These are phyloP conservation scores for Willowsia nigromaculata DNA, from an alignment of 2,888 invertebrate genomes.

Conservation along the genomic window DNA sequence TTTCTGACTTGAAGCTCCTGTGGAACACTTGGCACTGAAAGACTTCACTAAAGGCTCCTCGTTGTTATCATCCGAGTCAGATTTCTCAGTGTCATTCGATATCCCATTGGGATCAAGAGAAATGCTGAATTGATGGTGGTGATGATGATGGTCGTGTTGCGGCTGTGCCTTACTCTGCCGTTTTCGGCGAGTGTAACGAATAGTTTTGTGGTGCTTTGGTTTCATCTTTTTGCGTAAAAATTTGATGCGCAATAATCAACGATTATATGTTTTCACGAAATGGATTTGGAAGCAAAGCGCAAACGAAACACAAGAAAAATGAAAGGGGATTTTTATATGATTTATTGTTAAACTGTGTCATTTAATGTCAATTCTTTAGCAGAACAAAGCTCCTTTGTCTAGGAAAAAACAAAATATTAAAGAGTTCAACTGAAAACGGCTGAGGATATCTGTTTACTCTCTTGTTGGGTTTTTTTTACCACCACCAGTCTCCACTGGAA, in stretches of 20 bases:
- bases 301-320: no score
- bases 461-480: no score
- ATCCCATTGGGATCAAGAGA: neutral
- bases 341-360: no score
- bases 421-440: no score
- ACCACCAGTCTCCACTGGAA: no score
- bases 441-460: no score
- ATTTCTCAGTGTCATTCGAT: neutral
- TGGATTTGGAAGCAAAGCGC: no score
- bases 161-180: neutral
- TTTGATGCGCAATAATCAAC: neutral
- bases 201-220: constrained; percentile 22
- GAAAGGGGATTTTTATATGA: no score
- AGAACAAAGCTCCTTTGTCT: no score
- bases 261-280: neutral
- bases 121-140: neutral
- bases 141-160: neutral
- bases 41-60: neutral
- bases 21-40: neutral
- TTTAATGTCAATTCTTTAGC: no score
- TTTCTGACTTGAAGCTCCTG: neutral
- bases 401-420: no score
- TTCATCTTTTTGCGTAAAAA: constrained; percentile 16
- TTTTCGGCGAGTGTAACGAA: neutral
- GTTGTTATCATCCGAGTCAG: neutral